These are phyloP conservation scores for Radopholus similis DNA, from an alignment of 1,140 invertebrate species.

Conservation along the genomic window DNA sequence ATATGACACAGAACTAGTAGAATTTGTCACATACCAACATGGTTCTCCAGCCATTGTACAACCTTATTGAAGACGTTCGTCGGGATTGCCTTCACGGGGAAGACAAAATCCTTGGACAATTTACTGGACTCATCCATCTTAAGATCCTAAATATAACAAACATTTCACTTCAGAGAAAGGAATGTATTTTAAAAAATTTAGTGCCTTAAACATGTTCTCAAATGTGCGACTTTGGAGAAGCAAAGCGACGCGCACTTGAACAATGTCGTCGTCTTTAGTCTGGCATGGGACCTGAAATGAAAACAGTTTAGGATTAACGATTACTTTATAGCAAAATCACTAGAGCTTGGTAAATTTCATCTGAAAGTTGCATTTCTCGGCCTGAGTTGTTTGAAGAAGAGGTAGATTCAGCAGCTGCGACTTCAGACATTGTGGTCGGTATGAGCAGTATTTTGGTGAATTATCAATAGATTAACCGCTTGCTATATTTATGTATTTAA, in stretches of 20 bases:
- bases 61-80: constrained; percentile 12
- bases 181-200: not conserved
- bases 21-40: constrained; percentile 16
- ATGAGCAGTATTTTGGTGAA: too few relatives aligned
- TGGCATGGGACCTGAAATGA: not conserved
- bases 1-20: not conserved
- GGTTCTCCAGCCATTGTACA: constrained; percentile 18
- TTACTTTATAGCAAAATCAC: too few relatives aligned
- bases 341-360: too few relatives aligned
- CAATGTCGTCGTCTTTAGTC: not conserved
- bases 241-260: constrained; percentile 2
- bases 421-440: too few relatives aligned
- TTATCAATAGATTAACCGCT: too few relatives aligned
- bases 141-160: not conserved
- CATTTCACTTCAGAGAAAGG: not conserved
- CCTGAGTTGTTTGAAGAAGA: too few relatives aligned
- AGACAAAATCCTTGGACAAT: constrained; percentile 1
- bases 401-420: too few relatives aligned
- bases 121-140: not conserved
- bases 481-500: too few relatives aligned
- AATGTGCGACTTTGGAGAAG: constrained; percentile 6
- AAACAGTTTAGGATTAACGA: not conserved
- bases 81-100: not conserved
- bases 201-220: constrained; percentile 7
- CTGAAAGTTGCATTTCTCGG: too few relatives aligned